Conservation (phyloP, 2,113 vertebrate species). For the Eira barbara region DNA sequence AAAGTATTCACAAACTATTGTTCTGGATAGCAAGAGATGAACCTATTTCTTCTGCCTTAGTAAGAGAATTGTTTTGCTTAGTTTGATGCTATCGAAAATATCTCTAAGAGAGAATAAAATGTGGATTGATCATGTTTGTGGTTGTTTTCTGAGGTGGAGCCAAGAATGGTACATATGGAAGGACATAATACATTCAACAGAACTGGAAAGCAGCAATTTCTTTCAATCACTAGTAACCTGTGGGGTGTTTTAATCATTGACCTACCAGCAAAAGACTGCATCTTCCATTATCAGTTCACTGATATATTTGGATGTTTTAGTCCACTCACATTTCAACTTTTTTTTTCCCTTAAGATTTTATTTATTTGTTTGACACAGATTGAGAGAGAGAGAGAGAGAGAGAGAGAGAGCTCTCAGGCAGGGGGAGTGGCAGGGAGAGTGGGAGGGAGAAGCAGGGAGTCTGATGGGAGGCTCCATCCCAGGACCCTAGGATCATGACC, state of each 20-base stretch:
- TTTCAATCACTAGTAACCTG: constrained; percentile 14
- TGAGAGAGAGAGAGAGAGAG: background rate
- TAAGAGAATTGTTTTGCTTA: constrained; percentile 16
- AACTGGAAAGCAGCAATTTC: background rate
- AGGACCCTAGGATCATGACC: background rate
- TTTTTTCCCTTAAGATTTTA: background rate
- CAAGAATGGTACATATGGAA: background rate
- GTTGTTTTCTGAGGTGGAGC: background rate
- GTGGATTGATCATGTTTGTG: background rate
- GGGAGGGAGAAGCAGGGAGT: background rate
- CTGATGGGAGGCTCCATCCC: background rate
- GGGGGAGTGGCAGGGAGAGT: background rate
- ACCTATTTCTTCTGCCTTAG: background rate
- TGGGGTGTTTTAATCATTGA: constrained; percentile 34
- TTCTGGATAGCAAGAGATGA: background rate
- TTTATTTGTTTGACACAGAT: background rate
- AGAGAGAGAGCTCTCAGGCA: background rate
- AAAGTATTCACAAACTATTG: background rate
- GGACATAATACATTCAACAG: background rate
- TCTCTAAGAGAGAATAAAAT: constrained; percentile 30
- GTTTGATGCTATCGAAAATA: background rate
- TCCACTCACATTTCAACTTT: constrained; percentile 12
- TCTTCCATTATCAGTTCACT: constrained; percentile 26
- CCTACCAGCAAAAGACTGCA: background rate
- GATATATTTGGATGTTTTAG: constrained; percentile 9